Evolutionary conservation across 2,888 invertebrate genomes (phyloP), one percentile per base, ranked within the genome.

Genomic region (Drosophila trichaetosa): DNA sequence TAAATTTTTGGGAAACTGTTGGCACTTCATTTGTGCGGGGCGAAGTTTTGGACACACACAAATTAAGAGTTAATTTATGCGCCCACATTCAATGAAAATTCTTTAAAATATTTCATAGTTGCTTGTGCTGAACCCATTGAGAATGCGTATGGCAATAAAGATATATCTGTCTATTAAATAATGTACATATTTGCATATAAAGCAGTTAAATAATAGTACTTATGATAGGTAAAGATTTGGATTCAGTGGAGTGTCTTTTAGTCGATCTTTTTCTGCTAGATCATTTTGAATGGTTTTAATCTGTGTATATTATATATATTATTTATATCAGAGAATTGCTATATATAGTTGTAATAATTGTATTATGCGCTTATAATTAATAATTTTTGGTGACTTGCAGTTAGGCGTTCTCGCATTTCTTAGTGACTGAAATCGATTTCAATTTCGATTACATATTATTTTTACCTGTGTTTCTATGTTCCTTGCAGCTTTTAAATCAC

Each of bases 21-120:
- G 72, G 61, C 73, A 71, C 24, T 58, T 65, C 49, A 58, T 53
- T 31, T 51, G 18, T 51, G 51, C n/a, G 38, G 34, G 10, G 5
- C 21, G 52, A 64, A 24, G n/a, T 62, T 61, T 33, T 46, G 49
- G 53, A 27, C 63, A 54, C 18, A 7, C 40, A n/a, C 34, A 65
- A 33, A 57, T 53, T 34, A 38, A 18, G 42, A 6, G 8, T 34
- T 48, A 48, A 60, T 59, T 62, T 67, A 62, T 72, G 42, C 1
- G 3, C 3, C 36, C 10, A 21, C 8, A 60, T 34, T 48, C 4
- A 33, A 52, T 52, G 29, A 38, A 33, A 42, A n/a, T 42, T 33
- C 38, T 33, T 16, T 11, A 1, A 31, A 42, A 31, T 10, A 18
- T 6, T n/a, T n/a, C 4, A 11, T 6, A 27, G 16, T 21, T 6